Evolutionary conservation across 2,113 vertebrate genomes (phyloP).

Genomic region (Cynocephalus volans): DNA sequence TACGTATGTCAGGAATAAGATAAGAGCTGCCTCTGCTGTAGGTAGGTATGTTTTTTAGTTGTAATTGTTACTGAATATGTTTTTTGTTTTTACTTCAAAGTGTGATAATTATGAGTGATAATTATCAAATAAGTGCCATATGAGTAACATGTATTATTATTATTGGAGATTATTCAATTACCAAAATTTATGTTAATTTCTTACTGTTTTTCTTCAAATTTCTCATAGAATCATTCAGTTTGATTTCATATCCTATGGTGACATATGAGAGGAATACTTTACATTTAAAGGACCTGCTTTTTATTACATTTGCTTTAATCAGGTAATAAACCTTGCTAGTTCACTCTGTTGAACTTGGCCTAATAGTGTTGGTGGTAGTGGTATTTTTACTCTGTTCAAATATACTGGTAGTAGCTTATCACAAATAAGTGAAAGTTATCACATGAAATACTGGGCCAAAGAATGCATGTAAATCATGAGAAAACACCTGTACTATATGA

Average conservation of each 20-base stretch:
- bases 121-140: conserved; percentile 2
- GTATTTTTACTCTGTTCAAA: not conserved
- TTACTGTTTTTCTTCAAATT: conserved; percentile 5
- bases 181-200: conserved; percentile 15
- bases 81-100: conserved; percentile 4
- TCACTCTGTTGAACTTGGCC: not conserved
- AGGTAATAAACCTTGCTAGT: not conserved
- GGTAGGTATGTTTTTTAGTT: conserved; percentile 88
- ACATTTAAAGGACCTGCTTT: not conserved
- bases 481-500: not conserved
- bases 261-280: not conserved
- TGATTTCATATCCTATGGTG: conserved; percentile 19
- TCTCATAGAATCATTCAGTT: not conserved
- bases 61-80: not conserved
- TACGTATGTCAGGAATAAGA: conserved; percentile 95
- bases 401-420: not conserved
- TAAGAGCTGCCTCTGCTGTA: conserved; percentile 92
- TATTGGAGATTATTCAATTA: conserved; percentile 5
- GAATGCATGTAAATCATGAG: not conserved
- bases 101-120: not conserved
- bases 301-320: not conserved
- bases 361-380: not conserved
- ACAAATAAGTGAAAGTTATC: not conserved
- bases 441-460: not conserved
- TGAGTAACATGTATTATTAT: not conserved